A percentile compares a stretch with the other conserved stretches of the same genome.
Conservation (phyloP, 2,113 vertebrate species). For the Danio rerio region GRCz12tu NC_133188.1:28845001-28845500, state of each 20-base stretch:
- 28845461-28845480: conserved; percentile 34
- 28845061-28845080: conserved; percentile 67
- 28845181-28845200: conserved; percentile 46
- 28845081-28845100: conserved; percentile 69
- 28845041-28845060: conserved; percentile 63
- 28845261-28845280: conserved; percentile 66
- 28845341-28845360: conserved; percentile 42
- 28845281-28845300: conserved; percentile 65
- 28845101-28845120: conserved; percentile 72
- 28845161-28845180: conserved; percentile 61
- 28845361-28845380: conserved; percentile 25
- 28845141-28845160: conserved; percentile 73
- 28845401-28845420: conserved; percentile 19
- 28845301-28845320: conserved; percentile 66
- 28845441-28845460: conserved; percentile 16
- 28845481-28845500: background rate
- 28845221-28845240: conserved; percentile 51
- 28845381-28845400: conserved; percentile 24
- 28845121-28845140: conserved; percentile 73
- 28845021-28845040: conserved; percentile 64
- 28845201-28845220: conserved; percentile 42
- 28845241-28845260: conserved; percentile 60
- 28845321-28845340: conserved; percentile 71
- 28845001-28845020: conserved; percentile 10
- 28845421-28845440: conserved; percentile 30